phyloP scores from a whole-genome alignment of 2,888 invertebrate species.

The Cylindroiulus punctatus region DNA sequence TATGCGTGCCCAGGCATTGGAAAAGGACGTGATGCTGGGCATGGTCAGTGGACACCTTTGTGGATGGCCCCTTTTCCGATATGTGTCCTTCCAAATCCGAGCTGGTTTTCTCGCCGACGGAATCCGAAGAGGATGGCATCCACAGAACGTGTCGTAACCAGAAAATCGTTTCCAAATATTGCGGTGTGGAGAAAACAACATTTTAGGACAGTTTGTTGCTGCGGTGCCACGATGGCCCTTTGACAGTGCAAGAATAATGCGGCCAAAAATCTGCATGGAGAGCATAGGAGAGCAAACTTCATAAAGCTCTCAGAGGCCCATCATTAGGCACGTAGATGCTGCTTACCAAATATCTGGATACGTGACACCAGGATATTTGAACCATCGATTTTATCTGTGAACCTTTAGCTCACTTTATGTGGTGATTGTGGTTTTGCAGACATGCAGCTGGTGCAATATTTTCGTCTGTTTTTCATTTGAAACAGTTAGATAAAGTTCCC shows the following conservation, averaged over 20 bases:
- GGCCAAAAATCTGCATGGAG: neutral
- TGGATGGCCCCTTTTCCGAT: too few species aligned
- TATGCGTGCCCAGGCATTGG: too few species aligned
- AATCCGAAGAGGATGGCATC: conserved; percentile 14
- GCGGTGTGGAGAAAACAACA: neutral
- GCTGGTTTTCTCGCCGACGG: neutral
- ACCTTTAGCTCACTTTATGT: neutral
- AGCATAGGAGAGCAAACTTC: neutral
- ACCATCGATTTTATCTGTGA: neutral
- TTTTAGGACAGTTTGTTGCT: neutral
- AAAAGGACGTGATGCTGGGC: too few species aligned
- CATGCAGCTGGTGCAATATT: neutral
- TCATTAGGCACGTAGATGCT: neutral
- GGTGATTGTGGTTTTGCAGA: neutral
- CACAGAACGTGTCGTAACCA: neutral
- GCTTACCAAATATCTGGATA: neutral
- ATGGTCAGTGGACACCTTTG: too few species aligned
- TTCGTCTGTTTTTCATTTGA: neutral
- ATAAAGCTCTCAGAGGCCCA: neutral
- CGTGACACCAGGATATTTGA: neutral
- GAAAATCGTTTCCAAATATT: conserved; percentile 19
- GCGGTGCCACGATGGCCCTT: neutral
- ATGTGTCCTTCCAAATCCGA: neutral
- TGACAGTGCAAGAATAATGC: neutral
- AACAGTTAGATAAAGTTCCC: too few species aligned